phyloP scores from a whole-genome alignment of 37 sponge, comb jelly and placozoan genomes.

The Diacarnus erythraeanus region DNA sequence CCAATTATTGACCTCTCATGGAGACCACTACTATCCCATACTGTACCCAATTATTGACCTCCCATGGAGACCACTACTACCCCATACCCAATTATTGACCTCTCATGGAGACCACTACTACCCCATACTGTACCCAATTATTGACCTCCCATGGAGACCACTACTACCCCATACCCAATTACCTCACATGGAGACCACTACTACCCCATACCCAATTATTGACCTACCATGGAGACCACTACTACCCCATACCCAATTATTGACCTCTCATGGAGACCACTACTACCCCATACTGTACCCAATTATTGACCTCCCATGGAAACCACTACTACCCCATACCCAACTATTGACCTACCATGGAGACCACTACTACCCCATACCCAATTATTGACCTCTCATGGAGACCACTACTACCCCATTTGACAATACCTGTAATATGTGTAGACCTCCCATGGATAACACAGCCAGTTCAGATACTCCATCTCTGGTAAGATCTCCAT shows the following conservation, averaged over 20 bases:
- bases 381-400: no score
- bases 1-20: no score
- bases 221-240: no score
- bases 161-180: not conserved
- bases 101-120: no score
- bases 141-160: not conserved
- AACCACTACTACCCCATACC: not conserved
- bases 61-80: not conserved
- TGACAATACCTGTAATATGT: slow-evolving; percentile 83
- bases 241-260: no score
- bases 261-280: no score
- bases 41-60: not conserved
- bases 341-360: not conserved
- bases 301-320: no score
- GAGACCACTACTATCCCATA: not conserved
- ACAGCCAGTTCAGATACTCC: slow-evolving; percentile 69
- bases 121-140: no score
- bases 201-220: not conserved
- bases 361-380: no score
- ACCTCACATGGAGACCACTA: not conserved
- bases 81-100: no score
- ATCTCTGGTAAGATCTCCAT: slow-evolving; percentile 75
- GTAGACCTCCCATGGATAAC: slow-evolving; percentile 69
- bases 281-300: no score
- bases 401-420: no score